A percentile compares a stretch with the other conserved stretches of the same genome.
phyloP scores from a whole-genome alignment of 2,888 invertebrate species.

The Volucella inanis region DNA sequence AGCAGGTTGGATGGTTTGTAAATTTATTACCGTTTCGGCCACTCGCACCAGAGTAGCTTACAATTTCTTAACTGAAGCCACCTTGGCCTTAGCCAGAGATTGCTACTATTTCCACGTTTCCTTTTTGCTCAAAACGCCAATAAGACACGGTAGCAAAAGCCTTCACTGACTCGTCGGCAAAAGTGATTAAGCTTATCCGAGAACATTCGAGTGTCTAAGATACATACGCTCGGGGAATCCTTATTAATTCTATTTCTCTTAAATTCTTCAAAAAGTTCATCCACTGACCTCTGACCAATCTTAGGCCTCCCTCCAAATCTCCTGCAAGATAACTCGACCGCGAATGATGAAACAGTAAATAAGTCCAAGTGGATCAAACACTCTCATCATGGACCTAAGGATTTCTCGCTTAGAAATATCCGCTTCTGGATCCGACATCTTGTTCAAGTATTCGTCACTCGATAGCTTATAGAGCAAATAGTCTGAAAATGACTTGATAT shows the following conservation, averaged over 20 bases:
- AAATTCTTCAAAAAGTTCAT: neutral
- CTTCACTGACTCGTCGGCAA: slow-evolving; percentile 42
- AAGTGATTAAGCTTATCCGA: slow-evolving; percentile 16
- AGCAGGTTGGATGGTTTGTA: slow-evolving; percentile 15
- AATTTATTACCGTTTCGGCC: slow-evolving; percentile 26
- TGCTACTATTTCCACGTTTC: slow-evolving; percentile 6
- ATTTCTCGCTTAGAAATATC: slow-evolving; percentile 26
- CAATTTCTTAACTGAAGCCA: slow-evolving; percentile 38
- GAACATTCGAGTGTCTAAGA: slow-evolving; percentile 4
- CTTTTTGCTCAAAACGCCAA: slow-evolving; percentile 25
- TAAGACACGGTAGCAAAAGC: slow-evolving; percentile 40
- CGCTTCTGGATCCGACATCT: neutral
- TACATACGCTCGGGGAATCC: slow-evolving; percentile 12
- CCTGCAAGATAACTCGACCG: slow-evolving; percentile 34
- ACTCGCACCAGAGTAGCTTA: slow-evolving; percentile 33
- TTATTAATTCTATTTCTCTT: neutral
- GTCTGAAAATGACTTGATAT: neutral
- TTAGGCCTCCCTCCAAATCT: slow-evolving; percentile 25
- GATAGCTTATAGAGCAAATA: slow-evolving; percentile 9
- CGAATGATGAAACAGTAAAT: slow-evolving; percentile 21
- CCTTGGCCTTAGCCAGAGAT: slow-evolving; percentile 26
- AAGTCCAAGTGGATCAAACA: slow-evolving; percentile 29
- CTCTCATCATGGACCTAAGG: slow-evolving; percentile 34
- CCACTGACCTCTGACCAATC: slow-evolving; percentile 26
- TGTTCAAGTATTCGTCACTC: slow-evolving; percentile 10